phyloP scores from a whole-genome alignment of 1,140 invertebrate genomes.

The Diploscapter pachys region DNA sequence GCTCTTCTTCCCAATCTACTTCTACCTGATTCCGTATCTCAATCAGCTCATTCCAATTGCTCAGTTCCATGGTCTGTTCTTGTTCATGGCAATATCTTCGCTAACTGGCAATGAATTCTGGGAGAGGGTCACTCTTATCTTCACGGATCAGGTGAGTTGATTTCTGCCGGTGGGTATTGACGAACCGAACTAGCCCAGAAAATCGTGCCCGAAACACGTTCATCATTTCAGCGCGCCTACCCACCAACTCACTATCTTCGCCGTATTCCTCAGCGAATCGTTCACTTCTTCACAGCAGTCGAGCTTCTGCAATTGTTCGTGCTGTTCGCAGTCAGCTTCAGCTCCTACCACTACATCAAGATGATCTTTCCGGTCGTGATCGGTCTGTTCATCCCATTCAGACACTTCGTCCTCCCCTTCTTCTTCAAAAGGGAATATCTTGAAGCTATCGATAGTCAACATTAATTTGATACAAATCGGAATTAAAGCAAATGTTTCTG shows the following conservation, averaged over 20 bases:
- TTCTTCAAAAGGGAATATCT: conserved; percentile 60
- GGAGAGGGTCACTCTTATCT: conserved; percentile 60
- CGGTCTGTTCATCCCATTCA: conserved; percentile 61
- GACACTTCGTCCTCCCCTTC: conserved; percentile 59
- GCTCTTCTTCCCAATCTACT: conserved; percentile 60
- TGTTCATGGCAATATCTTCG: conserved; percentile 61
- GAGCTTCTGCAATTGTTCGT: conserved; percentile 61
- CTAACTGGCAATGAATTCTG: conserved; percentile 62
- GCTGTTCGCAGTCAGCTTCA: conserved; percentile 61
- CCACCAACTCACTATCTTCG: conserved; percentile 63
- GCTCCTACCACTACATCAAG: conserved; percentile 60
- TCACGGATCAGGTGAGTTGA: conserved; percentile 58
- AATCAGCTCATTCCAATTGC: conserved; percentile 60
- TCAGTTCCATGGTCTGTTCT: conserved; percentile 61
- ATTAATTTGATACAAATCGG: conserved; percentile 19
- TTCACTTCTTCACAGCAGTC: conserved; percentile 61
- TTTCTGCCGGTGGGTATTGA: no score
- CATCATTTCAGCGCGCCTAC: conserved; percentile 60
- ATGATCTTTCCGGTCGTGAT: conserved; percentile 62
- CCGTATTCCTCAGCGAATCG: conserved; percentile 61
- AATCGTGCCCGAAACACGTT: no score
- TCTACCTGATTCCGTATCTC: conserved; percentile 60
- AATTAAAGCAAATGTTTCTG: background rate
- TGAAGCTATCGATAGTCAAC: conserved; percentile 57
- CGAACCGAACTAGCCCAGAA: no score